phyloP scores from a whole-genome alignment of 2,888 invertebrate species.

The Nezara viridula region DNA sequence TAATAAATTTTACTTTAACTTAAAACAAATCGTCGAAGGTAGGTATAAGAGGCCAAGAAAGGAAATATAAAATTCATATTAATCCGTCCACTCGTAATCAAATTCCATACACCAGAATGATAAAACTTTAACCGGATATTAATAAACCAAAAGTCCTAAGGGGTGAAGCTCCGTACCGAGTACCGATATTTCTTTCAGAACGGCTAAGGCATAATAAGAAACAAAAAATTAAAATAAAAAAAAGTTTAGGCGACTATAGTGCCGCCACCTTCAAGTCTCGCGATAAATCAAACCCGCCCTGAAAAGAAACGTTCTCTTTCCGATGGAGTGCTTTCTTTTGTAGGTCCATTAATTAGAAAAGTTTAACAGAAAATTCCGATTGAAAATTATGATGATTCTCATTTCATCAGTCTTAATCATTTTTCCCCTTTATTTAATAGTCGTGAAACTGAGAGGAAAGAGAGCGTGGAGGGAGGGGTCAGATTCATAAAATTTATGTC shows the following conservation, averaged over 20 bases:
- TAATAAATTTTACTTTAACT: too few relatives aligned
- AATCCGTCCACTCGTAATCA: too few relatives aligned
- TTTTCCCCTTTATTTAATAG: constrained; percentile 9
- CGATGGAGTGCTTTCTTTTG: constrained; percentile 31
- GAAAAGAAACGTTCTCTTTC: constrained; percentile 32
- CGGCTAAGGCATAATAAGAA: not conserved
- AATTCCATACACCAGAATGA: too few relatives aligned
- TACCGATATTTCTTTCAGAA: not conserved
- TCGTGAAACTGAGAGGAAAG: constrained; percentile 23
- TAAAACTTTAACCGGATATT: not conserved
- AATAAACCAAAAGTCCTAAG: not conserved
- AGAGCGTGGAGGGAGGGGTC: not conserved
- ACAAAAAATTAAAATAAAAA: not conserved
- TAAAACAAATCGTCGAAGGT: too few relatives aligned
- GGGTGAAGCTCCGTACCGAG: not conserved
- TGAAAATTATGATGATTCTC: constrained; percentile 35
- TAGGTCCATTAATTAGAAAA: constrained; percentile 38
- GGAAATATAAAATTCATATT: too few relatives aligned
- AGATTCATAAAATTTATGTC: constrained; percentile 14
- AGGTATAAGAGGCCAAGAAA: too few relatives aligned
- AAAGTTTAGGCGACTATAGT: constrained; percentile 9
- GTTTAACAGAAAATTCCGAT: constrained; percentile 29
- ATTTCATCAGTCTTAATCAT: constrained; percentile 28
- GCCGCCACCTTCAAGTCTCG: constrained; percentile 1
- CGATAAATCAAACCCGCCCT: constrained; percentile 25